Base-by-base conservation (phyloP, 2,888 invertebrate genomes). In the Ophioninae sp. region DNA sequence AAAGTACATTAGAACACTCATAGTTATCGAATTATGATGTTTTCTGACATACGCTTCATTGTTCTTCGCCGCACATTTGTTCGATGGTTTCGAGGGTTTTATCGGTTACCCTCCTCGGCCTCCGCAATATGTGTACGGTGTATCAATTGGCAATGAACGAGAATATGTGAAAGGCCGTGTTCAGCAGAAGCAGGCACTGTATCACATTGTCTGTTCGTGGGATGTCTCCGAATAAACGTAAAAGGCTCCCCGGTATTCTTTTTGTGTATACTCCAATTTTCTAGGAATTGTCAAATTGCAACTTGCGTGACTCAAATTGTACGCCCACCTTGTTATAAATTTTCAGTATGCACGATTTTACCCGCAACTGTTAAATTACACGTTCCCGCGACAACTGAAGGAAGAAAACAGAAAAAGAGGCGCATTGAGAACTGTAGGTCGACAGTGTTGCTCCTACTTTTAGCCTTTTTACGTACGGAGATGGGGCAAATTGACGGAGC, bases 261-360 rank as follows among this genome's bases (percentile, higher is more conserved):
- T 51, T 17, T 51, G 17, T 51, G 17, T 6, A 51, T 51, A 51
- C 13, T 51, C 17, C 17, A 51, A 51, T 17, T 51, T 51, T 13
- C 51, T 51, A 51, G 0, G 39, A 22, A 39, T 17, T 41, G 30
- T 51, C 69, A 22, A 22, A 59, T 59, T 5, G 17, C 23, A 37
- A 64, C 64, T 39, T 37, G 41, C 20, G 37, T n/a, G 17, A 7
- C n/a, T 77, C 23, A 58, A 72, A 72, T 72, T 64, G 23, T 58
- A 58, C 63, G 9, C 37, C 23, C 64, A 79, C 41, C 71, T 58
- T 22, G 58, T 17, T 58, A 22, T 44, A 20, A 6, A 8, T 37
- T 56, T 58, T 20, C n/a, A 10, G 75, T 9, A 65, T 69, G 20
- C 23, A 58, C 37, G 75, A 75, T 65, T 65, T 58, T 39, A 75